Conservation (phyloP, 2,113 vertebrate genomes). For the Nothoprocta perdicaria region DNA sequence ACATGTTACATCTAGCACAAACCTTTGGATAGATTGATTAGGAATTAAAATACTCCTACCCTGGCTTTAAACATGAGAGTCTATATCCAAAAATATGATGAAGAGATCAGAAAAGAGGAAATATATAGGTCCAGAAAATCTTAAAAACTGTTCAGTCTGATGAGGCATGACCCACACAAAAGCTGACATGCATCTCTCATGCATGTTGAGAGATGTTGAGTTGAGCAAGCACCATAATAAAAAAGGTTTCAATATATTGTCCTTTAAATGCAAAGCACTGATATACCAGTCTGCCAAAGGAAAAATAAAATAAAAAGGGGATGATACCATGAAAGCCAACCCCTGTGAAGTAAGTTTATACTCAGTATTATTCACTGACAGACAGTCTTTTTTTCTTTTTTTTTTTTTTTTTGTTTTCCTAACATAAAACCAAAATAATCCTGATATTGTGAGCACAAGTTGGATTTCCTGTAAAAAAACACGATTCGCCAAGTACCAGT, state of each 20-base stretch:
- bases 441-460: not conserved
- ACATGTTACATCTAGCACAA: not conserved
- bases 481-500: not conserved
- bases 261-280: not conserved
- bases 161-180: not conserved
- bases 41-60: not conserved
- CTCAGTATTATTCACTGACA: not conserved
- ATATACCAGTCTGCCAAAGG: not conserved
- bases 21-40: not conserved
- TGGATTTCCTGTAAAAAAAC: not conserved
- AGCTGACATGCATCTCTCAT: not conserved
- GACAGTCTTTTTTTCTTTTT: not conserved
- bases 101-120: not conserved
- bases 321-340: not conserved
- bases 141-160: not conserved
- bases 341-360: not conserved
- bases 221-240: not conserved
- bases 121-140: not conserved
- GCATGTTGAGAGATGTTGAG: too few relatives aligned
- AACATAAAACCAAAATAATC: constrained; percentile 13
- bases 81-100: not conserved
- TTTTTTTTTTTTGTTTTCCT: not conserved
- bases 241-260: not conserved
- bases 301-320: not conserved
- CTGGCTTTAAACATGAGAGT: not conserved